These are phyloP conservation scores for Melipona bicolor DNA, from an alignment of 2,888 invertebrate genomes.

Conservation along the genomic window DNA sequence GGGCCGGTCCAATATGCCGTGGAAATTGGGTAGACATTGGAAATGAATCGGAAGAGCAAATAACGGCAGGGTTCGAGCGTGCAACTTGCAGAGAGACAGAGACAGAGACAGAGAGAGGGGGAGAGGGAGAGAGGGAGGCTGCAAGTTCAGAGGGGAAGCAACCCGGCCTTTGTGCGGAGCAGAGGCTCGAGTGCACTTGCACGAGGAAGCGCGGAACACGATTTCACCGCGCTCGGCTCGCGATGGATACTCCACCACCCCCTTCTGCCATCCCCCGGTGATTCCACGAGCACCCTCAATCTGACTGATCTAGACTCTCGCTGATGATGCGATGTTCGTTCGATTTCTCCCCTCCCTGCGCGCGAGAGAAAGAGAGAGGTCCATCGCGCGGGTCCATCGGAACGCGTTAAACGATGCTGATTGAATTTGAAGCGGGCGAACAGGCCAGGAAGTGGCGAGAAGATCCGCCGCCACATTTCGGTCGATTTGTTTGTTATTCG, in stretches of 20 bases:
- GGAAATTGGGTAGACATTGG: conserved; percentile 79
- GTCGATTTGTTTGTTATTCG: too few relatives aligned
- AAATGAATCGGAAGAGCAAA: conserved; percentile 79
- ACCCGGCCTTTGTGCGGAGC: conserved; percentile 54
- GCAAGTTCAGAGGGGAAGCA: conserved; percentile 16
- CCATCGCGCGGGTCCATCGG: too few relatives aligned
- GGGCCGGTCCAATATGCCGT: conserved; percentile 66
- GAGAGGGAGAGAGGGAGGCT: neutral
- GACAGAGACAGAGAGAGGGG: neutral
- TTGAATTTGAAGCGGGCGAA: conserved; percentile 18
- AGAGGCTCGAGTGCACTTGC: conserved; percentile 62
- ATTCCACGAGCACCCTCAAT: conserved; percentile 62
- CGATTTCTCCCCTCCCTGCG: neutral
- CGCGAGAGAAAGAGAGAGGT: neutral
- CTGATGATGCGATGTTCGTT: neutral
- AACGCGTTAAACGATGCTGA: conserved; percentile 11
- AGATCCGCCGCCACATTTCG: too few relatives aligned
- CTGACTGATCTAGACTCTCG: conserved; percentile 46
- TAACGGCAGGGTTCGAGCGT: conserved; percentile 59
- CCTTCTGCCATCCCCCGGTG: conserved; percentile 21
- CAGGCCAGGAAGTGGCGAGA: neutral
- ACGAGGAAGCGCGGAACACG: conserved; percentile 59
- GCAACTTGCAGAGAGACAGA: neutral
- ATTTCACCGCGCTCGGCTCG: conserved; percentile 68
- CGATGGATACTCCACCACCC: conserved; percentile 51